Base-by-base conservation (phyloP, 35 echinoderm and acorn worm species). In the Amphiura filiformis region DNA sequence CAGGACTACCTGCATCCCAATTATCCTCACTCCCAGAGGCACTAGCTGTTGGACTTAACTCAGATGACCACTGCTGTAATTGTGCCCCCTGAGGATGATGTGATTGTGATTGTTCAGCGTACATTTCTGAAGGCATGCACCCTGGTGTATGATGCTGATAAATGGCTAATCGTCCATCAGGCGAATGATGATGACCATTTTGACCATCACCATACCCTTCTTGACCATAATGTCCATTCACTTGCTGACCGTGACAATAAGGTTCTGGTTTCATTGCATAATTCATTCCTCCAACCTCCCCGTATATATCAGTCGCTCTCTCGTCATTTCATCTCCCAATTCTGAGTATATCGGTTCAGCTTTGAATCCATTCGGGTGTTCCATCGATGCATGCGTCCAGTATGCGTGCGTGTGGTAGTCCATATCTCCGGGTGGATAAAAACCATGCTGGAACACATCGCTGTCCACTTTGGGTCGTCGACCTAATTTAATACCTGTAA, bases 401-500 rank as follows among this genome's bases (percentile, higher is more conserved):
- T 85, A 61, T 22, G 49, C 83, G 35, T 85, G 83, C 0, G 32
- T 35, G 56, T 85, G 83, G 9, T 65, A 30, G 12, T 85, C 83
- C 83, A 85, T 85, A 0, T 93, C 91, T 1, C 85, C 83, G 52
- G 80, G 85, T 1, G 85, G 56, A 64, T 89, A 96, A 75, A 84
- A 96, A 31, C 91, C 91, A 28, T 95, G 93, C 39, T 96, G 94
- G 20, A 96, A 78, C 5, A 87, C 81, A 35, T 94, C 95, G 37
- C 90, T 88, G 23, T 99, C 96, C 9, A 91, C 87, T 84, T 99
- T 99, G 1, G 96, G 96, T 31, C 96, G 56, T 57, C 96, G 56
- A 37, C 96, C 96, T 3, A 99, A 80, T 89, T 99, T 99, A 31
- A 99, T 99, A 34, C 96, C 96, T 99, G 39, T 14, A 95, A 78